Evolutionary conservation across 2,888 invertebrate species (phyloP).

Genomic region (Pandemis cinnamomeana): DNA sequence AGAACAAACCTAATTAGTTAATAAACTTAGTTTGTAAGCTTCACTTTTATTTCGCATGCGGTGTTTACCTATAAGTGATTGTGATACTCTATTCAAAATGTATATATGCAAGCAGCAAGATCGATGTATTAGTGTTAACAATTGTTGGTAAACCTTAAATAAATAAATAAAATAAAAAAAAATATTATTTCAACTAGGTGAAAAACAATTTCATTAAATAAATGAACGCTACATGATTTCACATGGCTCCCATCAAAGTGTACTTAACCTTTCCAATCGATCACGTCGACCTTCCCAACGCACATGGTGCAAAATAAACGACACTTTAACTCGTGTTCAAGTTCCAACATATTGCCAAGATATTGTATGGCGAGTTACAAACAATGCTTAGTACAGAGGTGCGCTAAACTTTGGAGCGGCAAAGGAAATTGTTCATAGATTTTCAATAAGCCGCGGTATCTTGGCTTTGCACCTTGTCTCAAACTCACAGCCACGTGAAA

Average conservation of each 20-base stretch:
- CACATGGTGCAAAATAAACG: constrained; percentile 42
- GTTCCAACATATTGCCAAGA: constrained; percentile 37
- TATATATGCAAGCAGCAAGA: too few relatives aligned
- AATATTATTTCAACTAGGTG: not conserved
- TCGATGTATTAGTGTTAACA: too few relatives aligned
- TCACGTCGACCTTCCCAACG: constrained; percentile 34
- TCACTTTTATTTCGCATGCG: too few relatives aligned
- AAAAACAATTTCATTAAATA: not conserved
- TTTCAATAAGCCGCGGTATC: constrained; percentile 18
- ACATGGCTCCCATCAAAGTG: constrained; percentile 19
- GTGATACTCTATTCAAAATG: too few relatives aligned
- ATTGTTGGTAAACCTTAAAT: too few relatives aligned
- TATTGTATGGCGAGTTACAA: constrained; percentile 33
- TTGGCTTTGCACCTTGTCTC: not conserved
- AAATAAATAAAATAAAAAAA: too few relatives aligned
- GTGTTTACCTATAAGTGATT: too few relatives aligned
- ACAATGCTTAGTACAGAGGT: constrained; percentile 32
- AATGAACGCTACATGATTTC: constrained; percentile 9
- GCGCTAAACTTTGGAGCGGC: constrained; percentile 14
- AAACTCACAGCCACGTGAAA: not conserved
- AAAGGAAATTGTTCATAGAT: constrained; percentile 33
- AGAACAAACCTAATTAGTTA: too few relatives aligned
- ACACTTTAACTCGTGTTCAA: constrained; percentile 41
- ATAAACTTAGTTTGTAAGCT: too few relatives aligned
- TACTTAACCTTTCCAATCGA: constrained; percentile 40